Base-by-base conservation (phyloP, 2,888 invertebrate genomes). In the Lycophotia porphyrea region DNA sequence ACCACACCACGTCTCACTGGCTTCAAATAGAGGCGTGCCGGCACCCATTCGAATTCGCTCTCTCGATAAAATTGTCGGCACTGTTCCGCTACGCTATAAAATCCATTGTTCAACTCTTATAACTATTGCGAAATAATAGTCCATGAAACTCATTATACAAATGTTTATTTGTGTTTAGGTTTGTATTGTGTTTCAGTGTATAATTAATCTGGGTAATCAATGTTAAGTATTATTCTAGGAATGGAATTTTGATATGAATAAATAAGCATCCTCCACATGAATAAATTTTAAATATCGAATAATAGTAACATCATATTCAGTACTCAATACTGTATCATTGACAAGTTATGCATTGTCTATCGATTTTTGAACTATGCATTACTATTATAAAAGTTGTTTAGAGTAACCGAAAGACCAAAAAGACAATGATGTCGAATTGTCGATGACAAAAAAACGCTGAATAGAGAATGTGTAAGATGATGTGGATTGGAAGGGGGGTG, bases 1-100 rank as follows among this genome's bases (percentile, higher is more conserved):
- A 97, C 96, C 91, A 93, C 96, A 91, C 95, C 96, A 97, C 97
- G 97, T 96, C 97, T 97, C 97, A 97, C 93, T 97, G 97, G 96
- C 89, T 95, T 94, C 95, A 96, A 97, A 97, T 97, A 93, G 93
- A 91, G 89, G 87, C 93, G 92, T 91, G 90, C 90, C 88, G 90
- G 85, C 89, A 89, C 87, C 93, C 90, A 96, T 96, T 96, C 93
- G 91, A 89, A 92, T 80, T 88, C 94, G 90, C 93, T 94, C 94
- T 94, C 88, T 91, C 93, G 96, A 95, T 95, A 94, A 96, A 96
- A 96, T 96, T 96, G 95, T 89, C 90, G 90, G 92, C 93, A 94
- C 92, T 94, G 95, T 95, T 94, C 92, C 93, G 92, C 92, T 93
- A 93, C 93, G 93, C 93, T 93, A 92, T 93, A 92, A 95, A 95